These are phyloP conservation scores for Spisula solida DNA, from an alignment of 2,888 invertebrate species.

Conservation along the genomic window DNA sequence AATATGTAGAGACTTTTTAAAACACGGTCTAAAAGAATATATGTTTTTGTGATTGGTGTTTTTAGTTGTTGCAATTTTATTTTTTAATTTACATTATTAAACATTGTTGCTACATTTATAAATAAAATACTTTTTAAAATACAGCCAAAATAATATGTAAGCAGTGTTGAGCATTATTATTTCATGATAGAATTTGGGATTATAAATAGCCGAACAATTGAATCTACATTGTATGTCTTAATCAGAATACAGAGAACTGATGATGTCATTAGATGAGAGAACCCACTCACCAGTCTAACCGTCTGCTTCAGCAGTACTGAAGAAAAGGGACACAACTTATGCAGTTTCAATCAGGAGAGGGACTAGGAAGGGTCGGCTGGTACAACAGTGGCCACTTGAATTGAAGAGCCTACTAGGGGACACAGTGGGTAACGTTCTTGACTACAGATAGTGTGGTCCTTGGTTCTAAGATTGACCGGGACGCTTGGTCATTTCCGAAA, in stretches of 20 bases:
- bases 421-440: too few species aligned
- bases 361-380: too few species aligned
- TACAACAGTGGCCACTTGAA: too few species aligned
- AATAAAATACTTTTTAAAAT: neutral
- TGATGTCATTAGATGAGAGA: neutral
- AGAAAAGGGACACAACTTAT: neutral
- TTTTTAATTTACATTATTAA: neutral
- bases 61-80: neutral
- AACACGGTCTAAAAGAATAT: conserved; percentile 81
- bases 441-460: too few species aligned
- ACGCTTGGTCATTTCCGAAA: too few species aligned
- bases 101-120: conserved; percentile 16
- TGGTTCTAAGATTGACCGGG: too few species aligned
- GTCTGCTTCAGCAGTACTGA: neutral
- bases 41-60: conserved; percentile 73
- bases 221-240: too few species aligned
- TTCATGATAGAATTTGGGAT: neutral
- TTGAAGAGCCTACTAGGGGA: too few species aligned
- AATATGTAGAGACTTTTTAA: conserved; percentile 80
- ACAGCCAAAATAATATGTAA: neutral
- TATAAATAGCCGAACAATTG: too few species aligned
- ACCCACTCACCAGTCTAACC: neutral
- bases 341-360: neutral
- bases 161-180: neutral
- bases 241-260: neutral